Conservation (phyloP, 2,888 invertebrate genomes). For the Dyspetes luteomarginatus region DNA sequence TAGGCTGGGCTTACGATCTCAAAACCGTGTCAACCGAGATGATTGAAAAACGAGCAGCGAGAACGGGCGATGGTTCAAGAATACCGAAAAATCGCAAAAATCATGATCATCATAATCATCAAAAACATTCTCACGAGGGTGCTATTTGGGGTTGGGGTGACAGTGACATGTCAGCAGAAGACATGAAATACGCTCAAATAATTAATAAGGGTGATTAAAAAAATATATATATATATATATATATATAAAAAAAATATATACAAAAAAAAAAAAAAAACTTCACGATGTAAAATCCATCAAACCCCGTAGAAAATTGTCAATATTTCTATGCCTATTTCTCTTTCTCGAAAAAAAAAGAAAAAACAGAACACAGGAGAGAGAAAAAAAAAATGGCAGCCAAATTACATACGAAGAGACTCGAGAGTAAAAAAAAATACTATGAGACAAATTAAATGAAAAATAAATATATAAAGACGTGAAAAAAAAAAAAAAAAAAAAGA, state of each 20-base stretch:
- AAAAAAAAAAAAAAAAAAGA: slow-evolving; percentile 12
- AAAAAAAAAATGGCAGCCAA: slow-evolving; percentile 32
- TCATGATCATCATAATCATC: slow-evolving; percentile 80
- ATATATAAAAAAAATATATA: too few species aligned
- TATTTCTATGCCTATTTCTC: slow-evolving; percentile 35
- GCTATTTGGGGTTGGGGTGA: slow-evolving; percentile 94
- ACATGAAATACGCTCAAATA: slow-evolving; percentile 84
- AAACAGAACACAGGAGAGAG: slow-evolving; percentile 5
- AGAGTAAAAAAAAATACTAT: not conserved
- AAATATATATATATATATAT: too few species aligned
- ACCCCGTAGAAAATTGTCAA: not conserved
- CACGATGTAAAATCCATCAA: not conserved
- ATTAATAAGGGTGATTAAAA: slow-evolving; percentile 77
- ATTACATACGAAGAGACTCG: slow-evolving; percentile 52
- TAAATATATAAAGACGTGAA: not conserved
- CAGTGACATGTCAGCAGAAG: slow-evolving; percentile 89
- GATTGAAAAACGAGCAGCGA: slow-evolving; percentile 87
- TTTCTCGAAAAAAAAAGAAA: slow-evolving; percentile 19
- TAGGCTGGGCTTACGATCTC: slow-evolving; percentile 93
- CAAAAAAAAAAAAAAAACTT: too few species aligned
- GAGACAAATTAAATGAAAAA: not conserved
- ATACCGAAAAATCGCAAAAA: slow-evolving; percentile 81
- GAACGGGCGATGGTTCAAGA: slow-evolving; percentile 90
- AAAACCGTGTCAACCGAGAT: slow-evolving; percentile 90
- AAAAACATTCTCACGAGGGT: slow-evolving; percentile 84